Conservation (phyloP, 92 coral and sea anemone species). For the Galaxea fascicularis region DNA sequence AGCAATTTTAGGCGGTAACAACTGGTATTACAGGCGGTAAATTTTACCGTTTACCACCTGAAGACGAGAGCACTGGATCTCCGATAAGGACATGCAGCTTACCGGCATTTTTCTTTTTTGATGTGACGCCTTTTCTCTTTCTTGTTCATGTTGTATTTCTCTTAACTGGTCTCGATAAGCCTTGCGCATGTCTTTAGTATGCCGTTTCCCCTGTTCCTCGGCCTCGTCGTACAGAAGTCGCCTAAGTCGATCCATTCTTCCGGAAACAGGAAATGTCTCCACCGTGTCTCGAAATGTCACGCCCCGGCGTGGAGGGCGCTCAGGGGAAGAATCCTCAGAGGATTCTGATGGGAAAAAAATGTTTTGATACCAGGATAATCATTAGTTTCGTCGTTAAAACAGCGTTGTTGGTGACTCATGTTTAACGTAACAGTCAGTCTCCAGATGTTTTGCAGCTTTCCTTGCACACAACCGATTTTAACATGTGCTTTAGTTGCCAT, state of each 20-base stretch:
- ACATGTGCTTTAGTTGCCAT: no score
- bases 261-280: slow-evolving; percentile 87
- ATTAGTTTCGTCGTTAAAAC: no score
- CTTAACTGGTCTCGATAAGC: slow-evolving; percentile 76
- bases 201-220: slow-evolving; percentile 78
- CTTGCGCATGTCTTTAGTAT: slow-evolving; percentile 72
- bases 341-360: slow-evolving; percentile 5
- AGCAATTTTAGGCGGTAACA: no score
- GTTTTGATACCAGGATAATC: no score
- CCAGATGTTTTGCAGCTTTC: no score
- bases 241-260: slow-evolving; percentile 89
- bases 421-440: no score
- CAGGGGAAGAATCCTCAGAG: slow-evolving; percentile 33
- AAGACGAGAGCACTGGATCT: not conserved
- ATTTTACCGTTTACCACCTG: no score
- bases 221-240: slow-evolving; percentile 83
- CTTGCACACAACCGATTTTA: no score
- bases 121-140: slow-evolving; percentile 37
- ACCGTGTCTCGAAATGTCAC: slow-evolving; percentile 93
- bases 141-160: slow-evolving; percentile 72
- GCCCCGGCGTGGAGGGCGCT: slow-evolving; percentile 69
- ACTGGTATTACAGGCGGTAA: no score
- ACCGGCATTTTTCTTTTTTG: slow-evolving; percentile 69
- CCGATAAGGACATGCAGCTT: not conserved
- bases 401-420: no score